Evolutionary conservation across 2,797 vertebrate species (phyloP).

Genomic region (Aselliscus stoliczkanus): DNA sequence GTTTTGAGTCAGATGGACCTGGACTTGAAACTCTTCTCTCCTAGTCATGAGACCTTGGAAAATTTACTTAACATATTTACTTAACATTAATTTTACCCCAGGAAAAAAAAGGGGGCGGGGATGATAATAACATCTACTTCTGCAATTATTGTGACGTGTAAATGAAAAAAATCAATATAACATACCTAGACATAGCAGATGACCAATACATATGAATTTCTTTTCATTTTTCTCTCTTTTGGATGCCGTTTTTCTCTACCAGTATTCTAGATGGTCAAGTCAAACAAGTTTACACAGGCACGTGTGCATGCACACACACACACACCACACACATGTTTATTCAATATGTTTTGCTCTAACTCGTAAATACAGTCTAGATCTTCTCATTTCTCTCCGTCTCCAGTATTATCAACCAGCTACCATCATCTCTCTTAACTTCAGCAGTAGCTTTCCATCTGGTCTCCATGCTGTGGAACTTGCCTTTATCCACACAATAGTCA

Average conservation of each 20-base stretch:
- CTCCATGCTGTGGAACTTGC: neutral
- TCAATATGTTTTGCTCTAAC: neutral
- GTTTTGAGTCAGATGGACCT: neutral
- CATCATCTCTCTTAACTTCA: neutral
- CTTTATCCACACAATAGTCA: neutral
- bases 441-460: neutral
- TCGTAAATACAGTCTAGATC: neutral
- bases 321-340: too few species aligned
- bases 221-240: neutral
- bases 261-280: neutral
- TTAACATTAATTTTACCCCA: neutral
- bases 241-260: neutral
- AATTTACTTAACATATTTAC: neutral
- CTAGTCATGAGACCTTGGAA: neutral
- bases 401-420: neutral
- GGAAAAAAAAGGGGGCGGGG: accelerated
- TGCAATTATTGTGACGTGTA: neutral
- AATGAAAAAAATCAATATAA: neutral
- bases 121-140: neutral
- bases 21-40: neutral
- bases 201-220: neutral
- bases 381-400: neutral
- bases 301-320: too few species aligned
- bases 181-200: neutral
- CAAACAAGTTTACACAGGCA: neutral